A percentile compares a stretch with the other conserved stretches of the same genome.
Conservation (phyloP, 1,140 invertebrate genomes). For the Atopsyche davidsoni region DNA sequence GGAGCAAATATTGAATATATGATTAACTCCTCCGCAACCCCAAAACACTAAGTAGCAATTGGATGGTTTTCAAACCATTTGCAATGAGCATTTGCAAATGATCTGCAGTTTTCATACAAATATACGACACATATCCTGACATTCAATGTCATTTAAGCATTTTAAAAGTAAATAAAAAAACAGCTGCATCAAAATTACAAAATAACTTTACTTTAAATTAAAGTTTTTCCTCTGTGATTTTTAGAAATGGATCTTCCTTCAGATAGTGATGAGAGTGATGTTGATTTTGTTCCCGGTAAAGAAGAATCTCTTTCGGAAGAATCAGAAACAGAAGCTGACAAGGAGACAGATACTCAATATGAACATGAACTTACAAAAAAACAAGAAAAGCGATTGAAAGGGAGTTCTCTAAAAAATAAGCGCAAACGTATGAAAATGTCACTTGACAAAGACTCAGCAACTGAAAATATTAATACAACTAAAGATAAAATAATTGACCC, state of each 20-base stretch:
- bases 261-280: slow-evolving; percentile 45
- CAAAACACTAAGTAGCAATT: too few relatives aligned
- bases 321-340: slow-evolving; percentile 35
- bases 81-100: too few relatives aligned
- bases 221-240: too few relatives aligned
- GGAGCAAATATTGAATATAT: too few relatives aligned
- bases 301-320: slow-evolving; percentile 36
- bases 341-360: slow-evolving; percentile 42
- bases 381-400: slow-evolving; percentile 34
- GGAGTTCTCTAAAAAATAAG: slow-evolving; percentile 34
- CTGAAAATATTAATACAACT: slow-evolving; percentile 35
- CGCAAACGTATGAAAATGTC: slow-evolving; percentile 9
- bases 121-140: too few relatives aligned
- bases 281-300: slow-evolving; percentile 44
- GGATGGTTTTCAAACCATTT: too few relatives aligned
- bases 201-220: too few relatives aligned
- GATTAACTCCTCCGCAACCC: too few relatives aligned
- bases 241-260: slow-evolving; percentile 34
- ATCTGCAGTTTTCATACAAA: too few relatives aligned
- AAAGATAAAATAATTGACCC: slow-evolving; percentile 38
- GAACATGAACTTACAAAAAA: slow-evolving; percentile 36
- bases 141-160: too few relatives aligned
- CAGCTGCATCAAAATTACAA: too few relatives aligned
- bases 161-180: too few relatives aligned
- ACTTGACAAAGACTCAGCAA: slow-evolving; percentile 33